These are phyloP conservation scores for Dolichotis patagonum DNA, from an alignment of 2,113 vertebrate species.

Conservation along the genomic window DNA sequence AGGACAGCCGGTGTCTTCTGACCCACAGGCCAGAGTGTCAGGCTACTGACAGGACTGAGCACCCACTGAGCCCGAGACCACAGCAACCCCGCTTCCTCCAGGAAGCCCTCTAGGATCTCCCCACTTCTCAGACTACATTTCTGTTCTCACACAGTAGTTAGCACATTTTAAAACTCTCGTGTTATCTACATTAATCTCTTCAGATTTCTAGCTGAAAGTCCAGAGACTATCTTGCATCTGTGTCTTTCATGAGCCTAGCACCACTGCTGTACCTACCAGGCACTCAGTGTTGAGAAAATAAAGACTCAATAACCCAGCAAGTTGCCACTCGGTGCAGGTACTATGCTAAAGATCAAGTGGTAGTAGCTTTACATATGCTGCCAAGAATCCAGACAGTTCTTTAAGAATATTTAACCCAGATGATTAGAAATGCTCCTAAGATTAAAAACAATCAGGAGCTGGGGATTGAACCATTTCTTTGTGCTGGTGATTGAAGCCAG, in stretches of 20 bases:
- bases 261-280: not conserved
- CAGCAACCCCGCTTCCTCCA: not conserved
- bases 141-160: not conserved
- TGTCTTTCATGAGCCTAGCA: not conserved
- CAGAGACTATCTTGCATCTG: not conserved
- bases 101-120: not conserved
- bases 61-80: not conserved
- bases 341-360: not conserved
- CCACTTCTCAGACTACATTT: not conserved
- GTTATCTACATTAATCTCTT: not conserved
- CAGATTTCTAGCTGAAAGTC: not conserved
- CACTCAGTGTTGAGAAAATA: not conserved
- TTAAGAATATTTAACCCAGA: slow-evolving; percentile 6
- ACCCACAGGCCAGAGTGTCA: not conserved
- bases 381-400: not conserved
- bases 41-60: not conserved
- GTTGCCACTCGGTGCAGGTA: not conserved
- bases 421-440: slow-evolving; percentile 50
- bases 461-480: not conserved
- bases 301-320: not conserved
- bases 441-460: not conserved
- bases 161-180: not conserved
- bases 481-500: not conserved
- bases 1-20: not conserved
- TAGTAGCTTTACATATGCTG: not conserved